Conservation (phyloP, 2,113 vertebrate genomes). For the Rhipidura dahli region DNA sequence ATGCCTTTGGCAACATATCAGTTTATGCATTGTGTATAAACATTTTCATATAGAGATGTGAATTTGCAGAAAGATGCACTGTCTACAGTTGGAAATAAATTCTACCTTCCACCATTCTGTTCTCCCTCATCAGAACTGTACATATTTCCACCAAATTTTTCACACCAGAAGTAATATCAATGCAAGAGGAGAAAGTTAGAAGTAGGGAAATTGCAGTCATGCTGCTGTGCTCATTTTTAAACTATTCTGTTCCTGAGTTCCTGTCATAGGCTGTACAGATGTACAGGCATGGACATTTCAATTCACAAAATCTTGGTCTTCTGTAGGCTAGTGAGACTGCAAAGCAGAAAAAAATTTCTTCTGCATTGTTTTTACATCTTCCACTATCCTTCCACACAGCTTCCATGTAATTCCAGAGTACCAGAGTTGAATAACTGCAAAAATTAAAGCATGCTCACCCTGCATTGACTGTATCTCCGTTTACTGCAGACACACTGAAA, state of each 20-base stretch:
- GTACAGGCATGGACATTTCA: neutral
- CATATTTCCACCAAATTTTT: neutral
- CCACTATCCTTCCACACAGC: neutral
- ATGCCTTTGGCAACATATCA: neutral
- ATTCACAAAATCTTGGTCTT: neutral
- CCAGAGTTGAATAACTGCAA: neutral
- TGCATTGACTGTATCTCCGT: accelerated
- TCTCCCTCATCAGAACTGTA: neutral
- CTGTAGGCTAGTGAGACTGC: neutral
- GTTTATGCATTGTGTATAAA: neutral
- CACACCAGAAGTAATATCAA: neutral
- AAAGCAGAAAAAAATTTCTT: neutral
- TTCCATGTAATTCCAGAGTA: neutral
- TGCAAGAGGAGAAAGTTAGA: neutral
- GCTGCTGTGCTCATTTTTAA: neutral
- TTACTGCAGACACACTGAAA: neutral
- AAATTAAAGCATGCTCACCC: neutral
- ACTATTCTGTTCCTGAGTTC: neutral
- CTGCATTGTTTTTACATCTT: neutral
- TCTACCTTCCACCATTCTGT: neutral
- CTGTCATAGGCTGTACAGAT: neutral
- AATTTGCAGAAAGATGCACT: neutral
- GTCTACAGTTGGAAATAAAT: neutral
- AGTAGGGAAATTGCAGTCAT: neutral
- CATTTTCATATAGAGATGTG: neutral